These are phyloP conservation scores for Omphaloscelis lunosa DNA, from an alignment of 2,888 invertebrate species.

Conservation along the genomic window DNA sequence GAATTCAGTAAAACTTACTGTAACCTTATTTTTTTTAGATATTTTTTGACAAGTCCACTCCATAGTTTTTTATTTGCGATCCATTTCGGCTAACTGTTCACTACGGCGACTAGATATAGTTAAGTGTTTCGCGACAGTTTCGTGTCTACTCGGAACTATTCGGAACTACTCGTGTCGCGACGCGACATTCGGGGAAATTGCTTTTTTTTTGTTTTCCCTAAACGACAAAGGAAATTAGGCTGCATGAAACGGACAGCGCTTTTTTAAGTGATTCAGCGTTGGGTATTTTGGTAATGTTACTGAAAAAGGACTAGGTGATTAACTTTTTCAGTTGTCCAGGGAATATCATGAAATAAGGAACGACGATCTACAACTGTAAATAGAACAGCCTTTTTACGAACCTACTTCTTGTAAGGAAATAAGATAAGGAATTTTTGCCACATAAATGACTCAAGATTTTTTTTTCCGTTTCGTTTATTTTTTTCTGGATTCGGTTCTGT, in stretches of 20 bases:
- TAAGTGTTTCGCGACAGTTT: constrained; percentile 66
- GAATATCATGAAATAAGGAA: not conserved
- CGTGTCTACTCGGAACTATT: constrained; percentile 34
- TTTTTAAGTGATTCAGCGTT: constrained; percentile 25
- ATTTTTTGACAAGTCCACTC: constrained; percentile 44
- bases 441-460: not conserved
- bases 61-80: constrained; percentile 51
- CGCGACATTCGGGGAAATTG: constrained; percentile 72
- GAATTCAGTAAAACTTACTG: too few species aligned
- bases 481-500: not conserved
- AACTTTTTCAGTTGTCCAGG: not conserved
- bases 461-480: not conserved
- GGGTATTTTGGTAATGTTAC: constrained; percentile 31
- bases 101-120: constrained; percentile 70
- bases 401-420: not conserved
- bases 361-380: too few species aligned
- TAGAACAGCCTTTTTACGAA: not conserved
- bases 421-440: not conserved
- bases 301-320: not conserved
- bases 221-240: constrained; percentile 63
- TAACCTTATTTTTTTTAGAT: too few species aligned
- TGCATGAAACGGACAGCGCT: constrained; percentile 28
- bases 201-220: constrained; percentile 58
- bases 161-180: constrained; percentile 60
- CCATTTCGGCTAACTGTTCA: constrained; percentile 75